These are phyloP conservation scores for Ethmia dodecea DNA, from an alignment of 2,888 invertebrate genomes.

Conservation along the genomic window DNA sequence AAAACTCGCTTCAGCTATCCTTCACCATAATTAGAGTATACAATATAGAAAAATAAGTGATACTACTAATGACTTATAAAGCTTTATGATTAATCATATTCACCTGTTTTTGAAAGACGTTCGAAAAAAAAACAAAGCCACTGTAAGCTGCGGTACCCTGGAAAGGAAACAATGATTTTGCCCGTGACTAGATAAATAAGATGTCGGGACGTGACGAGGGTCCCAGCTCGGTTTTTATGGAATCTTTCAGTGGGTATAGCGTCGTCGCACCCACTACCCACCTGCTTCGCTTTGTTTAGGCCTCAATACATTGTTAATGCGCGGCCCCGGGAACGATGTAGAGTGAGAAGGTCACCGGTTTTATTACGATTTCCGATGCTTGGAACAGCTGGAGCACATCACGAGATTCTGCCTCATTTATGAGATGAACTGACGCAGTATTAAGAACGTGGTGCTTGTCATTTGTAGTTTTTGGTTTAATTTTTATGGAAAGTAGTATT, in stretches of 20 bases:
- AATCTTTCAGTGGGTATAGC: slow-evolving; percentile 55
- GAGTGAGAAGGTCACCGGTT: slow-evolving; percentile 24
- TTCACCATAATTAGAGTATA: no score
- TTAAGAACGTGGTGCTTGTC: no score
- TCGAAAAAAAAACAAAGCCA: no score
- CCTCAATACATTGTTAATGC: slow-evolving; percentile 54
- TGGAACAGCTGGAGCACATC: background rate
- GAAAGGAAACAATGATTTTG: slow-evolving; percentile 72
- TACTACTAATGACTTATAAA: no score
- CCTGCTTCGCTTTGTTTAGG: slow-evolving; percentile 63
- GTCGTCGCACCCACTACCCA: slow-evolving; percentile 32
- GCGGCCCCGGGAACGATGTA: slow-evolving; percentile 15
- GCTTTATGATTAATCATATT: no score
- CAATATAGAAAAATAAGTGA: no score
- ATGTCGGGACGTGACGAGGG: slow-evolving; percentile 71
- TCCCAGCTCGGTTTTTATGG: slow-evolving; percentile 69
- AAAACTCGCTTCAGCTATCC: no score
- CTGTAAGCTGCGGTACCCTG: slow-evolving; percentile 18
- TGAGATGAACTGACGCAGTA: no score
- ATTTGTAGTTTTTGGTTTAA: no score
- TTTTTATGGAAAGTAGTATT: no score
- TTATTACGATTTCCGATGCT: slow-evolving; percentile 18
- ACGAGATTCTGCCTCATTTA: no score
- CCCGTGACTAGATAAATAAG: slow-evolving; percentile 73
- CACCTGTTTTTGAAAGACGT: no score